Percentiles rank a stretch among this genome's conserved stretches.
Evolutionary conservation across 2,797 vertebrate genomes (phyloP).

Genomic region (Mormyrus hasselquistii): DNA sequence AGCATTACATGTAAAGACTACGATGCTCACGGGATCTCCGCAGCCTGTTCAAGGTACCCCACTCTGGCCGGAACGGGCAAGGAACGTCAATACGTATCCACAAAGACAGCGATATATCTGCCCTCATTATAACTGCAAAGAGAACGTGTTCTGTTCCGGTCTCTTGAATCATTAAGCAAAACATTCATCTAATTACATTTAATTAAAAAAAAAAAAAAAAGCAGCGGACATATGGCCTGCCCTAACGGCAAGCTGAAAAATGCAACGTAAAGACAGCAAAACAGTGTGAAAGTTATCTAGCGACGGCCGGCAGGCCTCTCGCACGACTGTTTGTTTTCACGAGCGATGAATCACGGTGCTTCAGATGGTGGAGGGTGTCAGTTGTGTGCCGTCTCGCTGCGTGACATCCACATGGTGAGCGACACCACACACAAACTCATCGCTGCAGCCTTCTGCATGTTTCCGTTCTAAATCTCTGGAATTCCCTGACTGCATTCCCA

Average conservation of each 20-base stretch:
- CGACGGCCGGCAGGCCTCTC: neutral
- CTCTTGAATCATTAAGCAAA: neutral
- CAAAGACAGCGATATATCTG: neutral
- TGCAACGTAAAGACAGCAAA: too few species aligned
- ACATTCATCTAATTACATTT: neutral
- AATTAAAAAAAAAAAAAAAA: neutral
- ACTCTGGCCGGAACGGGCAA: neutral
- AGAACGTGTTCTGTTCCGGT: neutral
- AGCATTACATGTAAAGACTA: neutral
- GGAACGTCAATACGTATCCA: neutral
- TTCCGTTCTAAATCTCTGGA: neutral
- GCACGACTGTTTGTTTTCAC: slow-evolving; percentile 4
- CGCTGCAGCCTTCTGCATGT: too few species aligned
- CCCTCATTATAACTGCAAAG: neutral
- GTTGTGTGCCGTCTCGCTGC: too few species aligned
- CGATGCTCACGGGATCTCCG: neutral
- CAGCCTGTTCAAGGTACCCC: neutral
- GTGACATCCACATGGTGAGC: neutral
- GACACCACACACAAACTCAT: neutral
- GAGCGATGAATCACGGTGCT: neutral
- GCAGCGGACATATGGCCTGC: neutral
- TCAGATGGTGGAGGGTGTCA: neutral
- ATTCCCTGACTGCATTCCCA: neutral
- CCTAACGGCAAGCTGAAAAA: neutral
- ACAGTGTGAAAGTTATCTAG: neutral